A percentile compares a stretch with the other conserved stretches of the same genome.
Conservation (phyloP, 2,797 vertebrate species). For the Tarsius wallacei region DNA sequence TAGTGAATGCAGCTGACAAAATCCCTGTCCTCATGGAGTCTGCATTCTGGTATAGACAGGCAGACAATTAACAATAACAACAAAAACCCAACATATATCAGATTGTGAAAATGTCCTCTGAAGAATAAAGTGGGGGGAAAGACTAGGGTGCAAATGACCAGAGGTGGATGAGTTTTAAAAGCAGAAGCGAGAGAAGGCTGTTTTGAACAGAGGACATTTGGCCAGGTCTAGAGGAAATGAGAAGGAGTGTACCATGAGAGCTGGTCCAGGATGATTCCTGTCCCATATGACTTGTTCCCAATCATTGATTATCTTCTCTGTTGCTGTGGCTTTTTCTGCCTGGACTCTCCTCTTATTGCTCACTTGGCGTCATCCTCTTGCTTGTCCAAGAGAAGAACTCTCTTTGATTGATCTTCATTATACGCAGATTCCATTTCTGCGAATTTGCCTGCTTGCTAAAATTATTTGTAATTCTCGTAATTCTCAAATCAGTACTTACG, state of each 20-base stretch:
- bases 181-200: not conserved
- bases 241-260: not conserved
- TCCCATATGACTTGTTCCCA: not conserved
- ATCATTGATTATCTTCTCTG: not conserved
- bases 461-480: not conserved
- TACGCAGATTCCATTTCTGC: not conserved
- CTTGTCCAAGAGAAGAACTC: not conserved
- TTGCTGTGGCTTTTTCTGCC: not conserved
- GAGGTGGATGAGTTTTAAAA: not conserved
- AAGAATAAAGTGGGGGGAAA: not conserved
- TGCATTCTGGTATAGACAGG: not conserved
- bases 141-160: not conserved
- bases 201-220: not conserved
- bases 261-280: not conserved
- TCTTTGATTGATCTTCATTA: not conserved
- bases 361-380: not conserved
- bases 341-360: not conserved
- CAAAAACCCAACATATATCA: not conserved
- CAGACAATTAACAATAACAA: not conserved
- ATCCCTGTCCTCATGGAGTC: not conserved
- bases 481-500: not conserved
- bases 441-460: not conserved
- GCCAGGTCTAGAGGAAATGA: not conserved
- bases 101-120: not conserved
- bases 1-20: not conserved